Conservation (phyloP, 2,888 invertebrate genomes). For the Epinotia demarniana region DNA sequence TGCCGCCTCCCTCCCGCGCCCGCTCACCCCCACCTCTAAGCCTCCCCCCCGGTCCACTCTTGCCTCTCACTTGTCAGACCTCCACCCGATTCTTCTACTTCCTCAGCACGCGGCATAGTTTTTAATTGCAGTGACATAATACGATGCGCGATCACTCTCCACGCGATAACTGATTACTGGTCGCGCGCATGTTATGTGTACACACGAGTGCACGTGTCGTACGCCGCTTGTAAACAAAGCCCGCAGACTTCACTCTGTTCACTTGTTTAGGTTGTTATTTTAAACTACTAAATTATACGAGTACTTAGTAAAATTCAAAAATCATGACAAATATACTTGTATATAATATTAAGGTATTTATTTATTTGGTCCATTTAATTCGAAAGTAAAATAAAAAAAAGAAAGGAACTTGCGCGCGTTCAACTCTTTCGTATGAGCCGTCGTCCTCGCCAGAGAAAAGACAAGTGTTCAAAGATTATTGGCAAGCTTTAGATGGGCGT, state of each 20-base stretch:
- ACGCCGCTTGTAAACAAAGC: slow-evolving; percentile 68
- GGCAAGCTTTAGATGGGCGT: too few species aligned
- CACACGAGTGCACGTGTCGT: slow-evolving; percentile 66
- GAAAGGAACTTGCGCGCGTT: slow-evolving; percentile 26
- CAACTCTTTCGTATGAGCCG: slow-evolving; percentile 31
- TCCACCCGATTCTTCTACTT: slow-evolving; percentile 45
- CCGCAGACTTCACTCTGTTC: slow-evolving; percentile 49
- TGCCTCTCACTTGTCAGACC: slow-evolving; percentile 43
- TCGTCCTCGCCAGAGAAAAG: background rate
- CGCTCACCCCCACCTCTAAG: slow-evolving; percentile 48
- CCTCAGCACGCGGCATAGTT: slow-evolving; percentile 56
- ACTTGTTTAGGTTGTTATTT: slow-evolving; percentile 12
- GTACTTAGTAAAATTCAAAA: too few species aligned
- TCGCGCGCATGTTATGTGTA: slow-evolving; percentile 59
- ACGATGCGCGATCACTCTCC: slow-evolving; percentile 70
- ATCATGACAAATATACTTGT: background rate
- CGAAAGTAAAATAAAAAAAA: background rate
- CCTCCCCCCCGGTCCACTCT: slow-evolving; percentile 45
- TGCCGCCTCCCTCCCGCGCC: slow-evolving; percentile 44
- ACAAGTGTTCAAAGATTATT: too few species aligned
- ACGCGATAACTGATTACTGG: slow-evolving; percentile 68
- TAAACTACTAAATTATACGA: background rate
- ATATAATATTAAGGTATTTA: background rate
- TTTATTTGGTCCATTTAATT: background rate
- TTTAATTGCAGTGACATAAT: slow-evolving; percentile 72